A percentile compares a stretch with the other conserved stretches of the same genome.
Evolutionary conservation across 2,113 vertebrate species (phyloP).

Genomic region (Stigmatopora nigra): DNA sequence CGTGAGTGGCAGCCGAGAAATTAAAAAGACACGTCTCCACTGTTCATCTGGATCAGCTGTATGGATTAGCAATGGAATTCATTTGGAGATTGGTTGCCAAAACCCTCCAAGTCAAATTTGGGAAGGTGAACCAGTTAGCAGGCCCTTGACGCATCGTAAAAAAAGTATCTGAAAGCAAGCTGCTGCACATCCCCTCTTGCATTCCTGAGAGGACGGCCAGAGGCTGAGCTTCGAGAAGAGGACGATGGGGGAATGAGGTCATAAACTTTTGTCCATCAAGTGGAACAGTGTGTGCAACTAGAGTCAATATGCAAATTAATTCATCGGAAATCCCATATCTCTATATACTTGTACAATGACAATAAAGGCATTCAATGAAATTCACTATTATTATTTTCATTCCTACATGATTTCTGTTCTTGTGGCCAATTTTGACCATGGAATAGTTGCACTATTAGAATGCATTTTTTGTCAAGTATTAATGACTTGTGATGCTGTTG

Average conservation of each 20-base stretch:
- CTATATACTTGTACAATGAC: too few relatives aligned
- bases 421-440: too few relatives aligned
- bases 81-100: background rate
- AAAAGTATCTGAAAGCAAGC: slow-evolving; percentile 37
- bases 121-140: slow-evolving; percentile 28
- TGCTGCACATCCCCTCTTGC: slow-evolving; percentile 42
- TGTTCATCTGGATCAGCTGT: background rate
- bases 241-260: slow-evolving; percentile 25
- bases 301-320: background rate
- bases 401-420: too few relatives aligned
- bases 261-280: slow-evolving; percentile 46
- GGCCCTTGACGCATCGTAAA: slow-evolving; percentile 30
- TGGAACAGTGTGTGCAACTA: slow-evolving; percentile 4
- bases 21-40: background rate
- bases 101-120: slow-evolving; percentile 17
- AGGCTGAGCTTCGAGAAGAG: slow-evolving; percentile 37
- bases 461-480: too few relatives aligned
- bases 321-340: background rate
- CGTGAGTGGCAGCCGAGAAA: too few relatives aligned
- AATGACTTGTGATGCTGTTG: too few relatives aligned
- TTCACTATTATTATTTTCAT: too few relatives aligned
- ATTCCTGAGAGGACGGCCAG: slow-evolving; percentile 49
- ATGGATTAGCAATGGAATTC: background rate
- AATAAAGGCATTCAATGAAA: too few relatives aligned
- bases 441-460: too few relatives aligned